A percentile compares a stretch with the other conserved stretches of the same genome.
These are phyloP conservation scores for Geotrypetes seraphini DNA, from an alignment of 2,797 vertebrate species.

Conservation along the genomic window DNA sequence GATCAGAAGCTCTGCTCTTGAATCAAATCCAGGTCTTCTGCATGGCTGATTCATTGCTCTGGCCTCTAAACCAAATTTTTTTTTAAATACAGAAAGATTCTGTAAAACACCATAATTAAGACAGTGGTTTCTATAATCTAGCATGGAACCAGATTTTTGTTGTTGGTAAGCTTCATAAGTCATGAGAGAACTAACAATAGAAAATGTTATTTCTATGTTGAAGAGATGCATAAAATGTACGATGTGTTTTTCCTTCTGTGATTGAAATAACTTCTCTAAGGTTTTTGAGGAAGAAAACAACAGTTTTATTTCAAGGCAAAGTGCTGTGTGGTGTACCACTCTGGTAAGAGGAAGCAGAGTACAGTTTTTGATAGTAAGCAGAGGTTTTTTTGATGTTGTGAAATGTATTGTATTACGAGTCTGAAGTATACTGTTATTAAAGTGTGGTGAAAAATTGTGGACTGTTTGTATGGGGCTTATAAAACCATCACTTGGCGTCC, in stretches of 20 bases:
- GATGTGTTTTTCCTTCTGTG: constrained; percentile 39
- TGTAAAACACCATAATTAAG: too few species aligned
- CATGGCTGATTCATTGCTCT: too few species aligned
- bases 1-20: too few species aligned
- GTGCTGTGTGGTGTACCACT: constrained; percentile 33
- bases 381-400: constrained; percentile 2
- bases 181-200: constrained; percentile 39
- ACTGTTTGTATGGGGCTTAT: background rate
- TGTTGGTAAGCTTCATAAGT: constrained; percentile 28
- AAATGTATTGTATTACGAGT: constrained; percentile 10
- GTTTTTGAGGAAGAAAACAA: constrained; percentile 41
- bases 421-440: constrained; percentile 1
- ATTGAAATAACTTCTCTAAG: constrained; percentile 44
- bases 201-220: constrained; percentile 33
- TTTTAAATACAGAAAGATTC: too few species aligned
- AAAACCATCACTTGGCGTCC: background rate
- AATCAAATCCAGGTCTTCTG: too few species aligned
- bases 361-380: constrained; percentile 15
- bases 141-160: constrained; percentile 18
- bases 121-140: too few species aligned
- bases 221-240: constrained; percentile 30
- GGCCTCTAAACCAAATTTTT: too few species aligned
- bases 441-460: constrained; percentile 2
- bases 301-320: constrained; percentile 45
- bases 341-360: constrained; percentile 32